These are phyloP conservation scores for Lasioglossum calceatum DNA, from an alignment of 2,888 invertebrate genomes.

Conservation along the genomic window DNA sequence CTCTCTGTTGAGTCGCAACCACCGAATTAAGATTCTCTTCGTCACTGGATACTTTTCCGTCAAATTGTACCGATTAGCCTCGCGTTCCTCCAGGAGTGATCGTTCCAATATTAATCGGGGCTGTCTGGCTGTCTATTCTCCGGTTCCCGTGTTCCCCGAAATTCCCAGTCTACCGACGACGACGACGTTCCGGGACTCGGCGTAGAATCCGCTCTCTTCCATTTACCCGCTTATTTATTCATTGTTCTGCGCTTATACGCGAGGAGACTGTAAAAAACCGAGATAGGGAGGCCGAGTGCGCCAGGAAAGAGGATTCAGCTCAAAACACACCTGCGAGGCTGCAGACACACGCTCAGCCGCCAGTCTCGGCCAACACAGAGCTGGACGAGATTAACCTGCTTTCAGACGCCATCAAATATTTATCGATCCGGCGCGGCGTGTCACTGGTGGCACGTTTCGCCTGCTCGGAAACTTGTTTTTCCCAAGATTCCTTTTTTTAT, in stretches of 20 bases:
- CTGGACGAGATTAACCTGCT: slow-evolving; percentile 71
- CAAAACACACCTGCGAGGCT: slow-evolving; percentile 27
- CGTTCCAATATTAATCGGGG: slow-evolving; percentile 28
- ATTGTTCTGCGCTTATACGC: slow-evolving; percentile 24
- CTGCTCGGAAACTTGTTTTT: slow-evolving; percentile 52
- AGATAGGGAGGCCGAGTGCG: neutral
- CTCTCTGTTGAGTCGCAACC: neutral
- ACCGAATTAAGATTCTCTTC: neutral
- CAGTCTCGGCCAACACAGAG: slow-evolving; percentile 29
- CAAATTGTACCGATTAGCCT: slow-evolving; percentile 14
- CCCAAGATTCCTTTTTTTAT: neutral
- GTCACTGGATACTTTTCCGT: neutral
- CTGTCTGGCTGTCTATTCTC: slow-evolving; percentile 23
- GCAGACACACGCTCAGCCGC: neutral
- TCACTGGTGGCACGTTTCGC: slow-evolving; percentile 40
- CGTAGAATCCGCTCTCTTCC: slow-evolving; percentile 23
- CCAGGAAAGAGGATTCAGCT: neutral
- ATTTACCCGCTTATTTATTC: slow-evolving; percentile 48
- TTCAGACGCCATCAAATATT: slow-evolving; percentile 76
- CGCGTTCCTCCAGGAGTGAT: neutral
- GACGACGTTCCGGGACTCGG: neutral
- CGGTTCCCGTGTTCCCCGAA: neutral
- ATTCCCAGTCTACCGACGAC: neutral
- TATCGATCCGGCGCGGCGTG: slow-evolving; percentile 62
- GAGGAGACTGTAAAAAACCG: neutral